Base-by-base conservation (phyloP, 2,797 vertebrate species). In the Ctenosaura bakeri region DNA sequence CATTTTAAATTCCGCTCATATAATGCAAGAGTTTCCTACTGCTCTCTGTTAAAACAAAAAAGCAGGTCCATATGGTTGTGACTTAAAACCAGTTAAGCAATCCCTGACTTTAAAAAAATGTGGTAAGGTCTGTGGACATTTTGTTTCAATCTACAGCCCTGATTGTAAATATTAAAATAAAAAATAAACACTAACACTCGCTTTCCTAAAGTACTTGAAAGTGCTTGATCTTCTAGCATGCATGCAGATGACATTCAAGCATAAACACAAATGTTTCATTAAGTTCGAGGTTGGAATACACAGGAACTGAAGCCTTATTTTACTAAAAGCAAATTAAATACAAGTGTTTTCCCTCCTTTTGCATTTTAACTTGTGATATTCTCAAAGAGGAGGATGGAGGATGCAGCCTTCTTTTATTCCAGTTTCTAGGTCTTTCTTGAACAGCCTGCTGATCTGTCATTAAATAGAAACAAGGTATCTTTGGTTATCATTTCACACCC, bases 1-100 rank as follows among this genome's bases (percentile, higher is more conserved):
- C 89, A 89, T 92, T 96, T 93, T 92, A 94, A 95, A 96, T 96
- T 97, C 95, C 94, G 96, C 94, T 95, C 89, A 89, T 94, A 86
- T 94, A 94, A 94, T 95, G 94, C 93, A 96, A 95, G 93, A 93
- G 91, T 93, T 94, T 94, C 90, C 94, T 91, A 92, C 89, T 90
- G 88, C 93, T 89, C 66, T 86, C 92, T 79, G 88, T 93, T 94
- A 92, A 94, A 91, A 95, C 92, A 95, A 88, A 93, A 89, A 89
- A 83, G 35, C 26, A 83, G 26, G 38, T 16, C 86, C 90, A 93
- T 94, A 94, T 94, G 93, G 92, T 0, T n/a, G 92, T 83, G 91
- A 92, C 91, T 93, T 85, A 90, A 90, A 90, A 83, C 77, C 89
- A 88, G 88, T 92, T 92, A 91, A 94, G 90, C 29, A 78, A 87